These are phyloP conservation scores for Drosophila neonasuta DNA, from an alignment of 2,888 invertebrate species.

Conservation along the genomic window DNA sequence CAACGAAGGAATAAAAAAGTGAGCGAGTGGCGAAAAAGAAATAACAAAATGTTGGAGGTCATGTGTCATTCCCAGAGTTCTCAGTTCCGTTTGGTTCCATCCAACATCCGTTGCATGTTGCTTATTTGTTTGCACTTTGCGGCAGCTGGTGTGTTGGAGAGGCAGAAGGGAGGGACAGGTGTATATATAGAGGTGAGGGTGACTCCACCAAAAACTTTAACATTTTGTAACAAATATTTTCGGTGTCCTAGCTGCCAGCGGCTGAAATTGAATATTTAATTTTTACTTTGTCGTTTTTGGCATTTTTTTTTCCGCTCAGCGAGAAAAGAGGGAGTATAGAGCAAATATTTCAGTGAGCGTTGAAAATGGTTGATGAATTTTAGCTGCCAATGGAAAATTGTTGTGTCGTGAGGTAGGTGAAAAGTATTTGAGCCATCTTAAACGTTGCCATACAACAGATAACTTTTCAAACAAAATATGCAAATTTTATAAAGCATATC, in stretches of 20 bases:
- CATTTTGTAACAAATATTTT: conserved; percentile 51
- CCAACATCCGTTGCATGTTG: conserved; percentile 57
- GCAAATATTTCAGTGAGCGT: conserved; percentile 28
- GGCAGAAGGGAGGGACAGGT: no score
- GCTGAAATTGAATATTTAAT: conserved; percentile 68
- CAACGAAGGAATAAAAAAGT: conserved; percentile 49
- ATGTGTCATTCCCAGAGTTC: conserved; percentile 70
- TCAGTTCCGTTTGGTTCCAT: conserved; percentile 36
- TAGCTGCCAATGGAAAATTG: conserved; percentile 16
- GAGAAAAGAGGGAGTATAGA: not conserved
- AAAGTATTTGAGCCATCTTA: conserved; percentile 19
- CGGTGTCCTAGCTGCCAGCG: conserved; percentile 42
- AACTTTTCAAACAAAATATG: conserved; percentile 37
- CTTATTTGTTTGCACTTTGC: conserved; percentile 68
- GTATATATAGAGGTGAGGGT: not conserved
- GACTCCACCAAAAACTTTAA: conserved; percentile 43
- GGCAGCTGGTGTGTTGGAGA: not conserved
- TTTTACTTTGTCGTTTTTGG: conserved; percentile 56
- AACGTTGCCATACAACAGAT: conserved; percentile 22
- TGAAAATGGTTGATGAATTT: conserved; percentile 48
- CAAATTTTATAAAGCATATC: conserved; percentile 26
- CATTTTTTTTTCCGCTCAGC: conserved; percentile 32
- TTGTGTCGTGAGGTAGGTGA: not conserved
- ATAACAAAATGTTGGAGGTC: conserved; percentile 71
- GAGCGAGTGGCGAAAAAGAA: conserved; percentile 35